phyloP scores from a whole-genome alignment of 53 echinoderm and acorn worm species.

The Crossaster papposus region DNA sequence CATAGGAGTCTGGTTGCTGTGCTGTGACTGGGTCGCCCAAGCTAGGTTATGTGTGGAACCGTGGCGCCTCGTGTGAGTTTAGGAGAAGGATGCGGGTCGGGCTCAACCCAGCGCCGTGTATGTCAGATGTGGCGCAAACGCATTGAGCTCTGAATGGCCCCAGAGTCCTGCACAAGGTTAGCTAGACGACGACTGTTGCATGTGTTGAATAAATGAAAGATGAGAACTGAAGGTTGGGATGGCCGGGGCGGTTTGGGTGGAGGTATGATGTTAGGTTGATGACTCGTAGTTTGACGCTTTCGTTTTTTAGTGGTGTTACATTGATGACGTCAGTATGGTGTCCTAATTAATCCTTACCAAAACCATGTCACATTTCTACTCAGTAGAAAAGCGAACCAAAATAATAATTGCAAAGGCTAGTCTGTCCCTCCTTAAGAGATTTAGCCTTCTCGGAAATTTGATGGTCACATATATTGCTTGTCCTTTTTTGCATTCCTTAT shows the following conservation, averaged over 20 bases:
- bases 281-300: too few relatives aligned
- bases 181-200: conserved; percentile 39
- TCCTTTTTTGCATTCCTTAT: too few relatives aligned
- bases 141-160: conserved; percentile 34
- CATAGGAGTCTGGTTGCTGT: conserved; percentile 28
- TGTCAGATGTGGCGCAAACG: conserved; percentile 54
- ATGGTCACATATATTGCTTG: too few relatives aligned
- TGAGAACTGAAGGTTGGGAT: too few relatives aligned
- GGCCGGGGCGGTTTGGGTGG: background rate
- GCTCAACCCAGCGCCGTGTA: conserved; percentile 52
- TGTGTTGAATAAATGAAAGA: background rate
- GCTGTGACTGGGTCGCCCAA: background rate
- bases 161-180: background rate
- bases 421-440: too few relatives aligned
- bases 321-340: too few relatives aligned
- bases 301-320: too few relatives aligned
- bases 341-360: too few relatives aligned
- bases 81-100: conserved; percentile 41
- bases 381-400: too few relatives aligned
- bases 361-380: too few relatives aligned
- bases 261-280: background rate
- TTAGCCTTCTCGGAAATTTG: too few relatives aligned
- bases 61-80: conserved; percentile 32
- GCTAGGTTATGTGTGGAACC: conserved; percentile 2
- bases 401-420: too few relatives aligned